Base-by-base conservation (phyloP, 2,113 vertebrate species). In the Tor tambroides region DNA sequence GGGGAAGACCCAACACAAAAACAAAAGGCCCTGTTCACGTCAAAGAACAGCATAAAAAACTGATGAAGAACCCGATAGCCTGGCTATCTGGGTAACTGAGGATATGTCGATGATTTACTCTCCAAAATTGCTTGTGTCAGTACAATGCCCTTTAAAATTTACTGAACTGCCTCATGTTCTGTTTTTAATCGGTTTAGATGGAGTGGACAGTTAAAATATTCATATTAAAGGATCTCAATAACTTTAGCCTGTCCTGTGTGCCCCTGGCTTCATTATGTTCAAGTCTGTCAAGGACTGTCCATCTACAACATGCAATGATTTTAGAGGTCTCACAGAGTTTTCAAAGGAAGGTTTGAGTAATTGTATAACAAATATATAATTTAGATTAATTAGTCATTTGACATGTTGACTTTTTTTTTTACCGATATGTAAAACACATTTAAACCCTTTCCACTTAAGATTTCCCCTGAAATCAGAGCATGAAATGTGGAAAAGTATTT, bases 11-110 rank as follows among this genome's bases (percentile, higher is more conserved):
- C 6, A 6, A 54, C 46, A 83, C 38, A 35, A 76, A 41, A 38
- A 80, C 56, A 81, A 69, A 81, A 74, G 59, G 32, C 28, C 56
- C 80, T 5, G 2, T 61, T 85, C 71, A 69, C 17, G 61, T 80
- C 54, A 84, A 21, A 49, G 46, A 49, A 14, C 46, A 11, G 46
- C 46, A 49, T 49, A 12, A 49, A 3, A 59, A 81, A 46, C 69
- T 83, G 80, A 76, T 32, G 23, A 89, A 32, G 71, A 41, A 88
- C 26, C 21, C 7, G 80, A 86, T 83, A 61, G 61, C 61, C 54
- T 10, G 19, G 85, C 80, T 84, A 35, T 28, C 30, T 80, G 38
- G 26, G 23, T 78, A 82, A 46, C 43, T 67, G 26, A 15, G 46
- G 51, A 28, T 61, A 19, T 59, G 49, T 46, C 8, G 30, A n/a